Evolutionary conservation across 2,797 vertebrate genomes (phyloP).

Genomic region (Myoxocephalus aenaeus): DNA sequence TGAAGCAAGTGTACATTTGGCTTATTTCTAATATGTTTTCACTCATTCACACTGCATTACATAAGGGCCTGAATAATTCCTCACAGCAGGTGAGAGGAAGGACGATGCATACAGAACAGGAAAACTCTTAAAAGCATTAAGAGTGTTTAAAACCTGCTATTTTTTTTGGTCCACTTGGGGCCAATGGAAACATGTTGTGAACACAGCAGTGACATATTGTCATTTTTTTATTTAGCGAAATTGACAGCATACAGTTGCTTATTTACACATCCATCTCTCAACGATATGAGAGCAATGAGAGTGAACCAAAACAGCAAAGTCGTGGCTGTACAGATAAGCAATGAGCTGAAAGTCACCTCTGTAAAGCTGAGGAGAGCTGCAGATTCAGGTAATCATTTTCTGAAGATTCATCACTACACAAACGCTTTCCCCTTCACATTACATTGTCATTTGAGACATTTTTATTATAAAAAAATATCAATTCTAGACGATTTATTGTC

Average conservation of each 20-base stretch:
- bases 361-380: background rate
- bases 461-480: background rate
- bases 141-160: background rate
- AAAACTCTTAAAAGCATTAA: background rate
- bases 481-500: background rate
- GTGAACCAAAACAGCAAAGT: too few species aligned
- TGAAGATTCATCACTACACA: background rate
- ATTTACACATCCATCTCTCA: too few species aligned
- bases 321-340: background rate
- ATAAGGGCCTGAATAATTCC: slow-evolving; percentile 4
- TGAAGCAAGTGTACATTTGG: slow-evolving; percentile 4
- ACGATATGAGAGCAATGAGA: too few species aligned
- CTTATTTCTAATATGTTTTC: background rate
- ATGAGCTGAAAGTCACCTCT: background rate
- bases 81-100: background rate
- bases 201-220: background rate
- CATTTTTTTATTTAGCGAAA: background rate
- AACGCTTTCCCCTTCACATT: background rate
- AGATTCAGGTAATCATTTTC: background rate
- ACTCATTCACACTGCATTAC: slow-evolving; percentile 9
- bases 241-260: too few species aligned
- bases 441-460: background rate
- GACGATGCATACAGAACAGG: slow-evolving; percentile 9
- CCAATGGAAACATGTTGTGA: background rate
- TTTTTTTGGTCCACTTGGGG: background rate